Evolutionary conservation across 2,888 invertebrate genomes (phyloP), one percentile per base, ranked within the genome.

Genomic region (Perizoma flavofasciatum): DNA sequence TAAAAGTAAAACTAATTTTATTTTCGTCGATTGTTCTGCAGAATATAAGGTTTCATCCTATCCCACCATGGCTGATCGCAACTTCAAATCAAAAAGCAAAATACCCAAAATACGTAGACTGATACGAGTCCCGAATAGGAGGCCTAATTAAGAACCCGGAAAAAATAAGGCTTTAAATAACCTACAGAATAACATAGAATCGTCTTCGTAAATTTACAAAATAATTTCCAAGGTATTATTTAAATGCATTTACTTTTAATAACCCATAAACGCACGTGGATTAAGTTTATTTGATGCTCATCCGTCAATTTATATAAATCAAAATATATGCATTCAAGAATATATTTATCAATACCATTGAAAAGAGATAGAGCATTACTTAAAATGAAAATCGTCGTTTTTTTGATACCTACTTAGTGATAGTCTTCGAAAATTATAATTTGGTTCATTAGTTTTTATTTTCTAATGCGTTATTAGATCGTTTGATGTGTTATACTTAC

Each of bases 1-100:
- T 66, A 66, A 44, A 54, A 64, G 52, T 72, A 72, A 77, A 74
- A 53, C 60, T 79, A 76, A 78, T 71, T 64, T 71, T 72, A 71
- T 73, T 76, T 66, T 74, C 69, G 78, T 74, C 83, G 74, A 80
- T 85, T 85, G 72, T 84, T 77, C 85, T 81, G 76, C 85, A 85
- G 85, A 83, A 72, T 72, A 74, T 83, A 74, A 73, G 70, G 74
- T 77, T 66, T 61, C 68, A 63, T 63, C 65, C 64, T 71, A 68
- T 66, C 60, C 62, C 68, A 66, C 72, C 62, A 70, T 72, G 74
- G 71, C 69, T 61, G 63, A 66, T 67, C 48, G 44, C 56, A 52
- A 48, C 63, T 58, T 52, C 55, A 39, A 64, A 52, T 47, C 55
- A 43, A 55, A 55, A 61, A 22, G 50, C 59, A 59, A 61, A 60